Evolutionary conservation across 2,888 invertebrate species (phyloP).

Genomic region (Boloria selene): DNA sequence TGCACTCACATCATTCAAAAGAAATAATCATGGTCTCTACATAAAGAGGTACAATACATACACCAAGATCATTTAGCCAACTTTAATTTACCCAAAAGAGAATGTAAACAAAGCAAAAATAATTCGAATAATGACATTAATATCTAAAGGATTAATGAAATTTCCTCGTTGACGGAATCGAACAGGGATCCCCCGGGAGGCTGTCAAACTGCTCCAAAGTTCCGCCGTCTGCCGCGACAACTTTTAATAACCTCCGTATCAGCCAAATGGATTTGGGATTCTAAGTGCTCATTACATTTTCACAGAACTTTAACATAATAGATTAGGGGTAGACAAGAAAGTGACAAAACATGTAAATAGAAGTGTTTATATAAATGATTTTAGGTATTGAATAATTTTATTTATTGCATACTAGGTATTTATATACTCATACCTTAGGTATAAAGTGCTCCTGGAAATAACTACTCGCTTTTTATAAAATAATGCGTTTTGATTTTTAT

Average conservation of each 20-base stretch:
- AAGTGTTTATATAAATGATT: background rate
- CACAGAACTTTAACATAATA: conserved; percentile 42
- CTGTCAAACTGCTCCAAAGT: conserved; percentile 73
- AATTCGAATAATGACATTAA: conserved; percentile 43
- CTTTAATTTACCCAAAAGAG: background rate
- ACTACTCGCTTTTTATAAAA: too few relatives aligned
- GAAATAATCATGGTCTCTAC: too few relatives aligned
- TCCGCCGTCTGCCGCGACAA: conserved; percentile 70
- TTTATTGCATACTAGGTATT: too few relatives aligned
- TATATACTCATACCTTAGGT: background rate
- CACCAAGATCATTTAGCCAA: too few relatives aligned
- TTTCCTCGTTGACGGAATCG: conserved; percentile 71
- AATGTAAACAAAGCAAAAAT: conserved; percentile 26
- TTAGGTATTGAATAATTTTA: background rate
- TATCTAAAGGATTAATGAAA: conserved; percentile 67
- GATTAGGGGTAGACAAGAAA: conserved; percentile 23
- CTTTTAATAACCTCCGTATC: conserved; percentile 79
- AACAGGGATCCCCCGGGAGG: conserved; percentile 62
- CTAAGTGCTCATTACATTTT: conserved; percentile 52
- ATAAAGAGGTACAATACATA: too few relatives aligned
- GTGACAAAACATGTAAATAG: conserved; percentile 11
- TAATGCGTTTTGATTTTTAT: too few relatives aligned
- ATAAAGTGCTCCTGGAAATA: background rate
- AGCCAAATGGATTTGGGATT: conserved; percentile 73
- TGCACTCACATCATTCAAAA: too few relatives aligned